Conservation (phyloP, 2,797 vertebrate species). For the Falco concolor region DNA sequence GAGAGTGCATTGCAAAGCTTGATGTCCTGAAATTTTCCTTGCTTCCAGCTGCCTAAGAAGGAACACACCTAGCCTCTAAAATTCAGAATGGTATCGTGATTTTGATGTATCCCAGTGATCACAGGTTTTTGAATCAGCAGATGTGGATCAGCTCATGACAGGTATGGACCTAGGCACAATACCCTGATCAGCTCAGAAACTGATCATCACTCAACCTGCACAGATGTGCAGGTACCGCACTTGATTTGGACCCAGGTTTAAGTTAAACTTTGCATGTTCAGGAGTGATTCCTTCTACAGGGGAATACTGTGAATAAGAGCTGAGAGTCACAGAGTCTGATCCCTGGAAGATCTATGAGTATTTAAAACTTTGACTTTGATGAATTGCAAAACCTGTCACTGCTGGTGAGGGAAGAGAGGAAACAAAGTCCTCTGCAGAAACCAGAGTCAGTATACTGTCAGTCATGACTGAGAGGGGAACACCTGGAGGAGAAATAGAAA, state of each 20-base stretch:
- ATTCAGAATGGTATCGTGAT: background rate
- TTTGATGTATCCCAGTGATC: background rate
- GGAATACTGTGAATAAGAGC: background rate
- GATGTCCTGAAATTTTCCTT: background rate
- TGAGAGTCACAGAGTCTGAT: background rate
- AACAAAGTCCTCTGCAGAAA: background rate
- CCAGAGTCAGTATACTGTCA: background rate
- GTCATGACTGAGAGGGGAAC: background rate
- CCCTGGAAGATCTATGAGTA: background rate
- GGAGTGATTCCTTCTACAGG: background rate
- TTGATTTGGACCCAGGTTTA: background rate
- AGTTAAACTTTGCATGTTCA: background rate
- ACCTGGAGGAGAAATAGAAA: background rate
- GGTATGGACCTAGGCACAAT: background rate
- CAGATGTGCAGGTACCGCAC: too few species aligned
- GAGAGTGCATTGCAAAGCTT: background rate
- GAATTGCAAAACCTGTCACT: background rate
- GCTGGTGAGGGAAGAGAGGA: background rate
- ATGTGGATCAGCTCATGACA: background rate
- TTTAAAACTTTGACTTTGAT: background rate
- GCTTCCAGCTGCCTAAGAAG: background rate
- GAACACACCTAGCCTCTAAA: background rate
- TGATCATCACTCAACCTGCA: accelerated
- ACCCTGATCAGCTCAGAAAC: background rate
- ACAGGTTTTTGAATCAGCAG: background rate